phyloP scores from a whole-genome alignment of 2,113 vertebrate genomes.

The Fulica atra region DNA sequence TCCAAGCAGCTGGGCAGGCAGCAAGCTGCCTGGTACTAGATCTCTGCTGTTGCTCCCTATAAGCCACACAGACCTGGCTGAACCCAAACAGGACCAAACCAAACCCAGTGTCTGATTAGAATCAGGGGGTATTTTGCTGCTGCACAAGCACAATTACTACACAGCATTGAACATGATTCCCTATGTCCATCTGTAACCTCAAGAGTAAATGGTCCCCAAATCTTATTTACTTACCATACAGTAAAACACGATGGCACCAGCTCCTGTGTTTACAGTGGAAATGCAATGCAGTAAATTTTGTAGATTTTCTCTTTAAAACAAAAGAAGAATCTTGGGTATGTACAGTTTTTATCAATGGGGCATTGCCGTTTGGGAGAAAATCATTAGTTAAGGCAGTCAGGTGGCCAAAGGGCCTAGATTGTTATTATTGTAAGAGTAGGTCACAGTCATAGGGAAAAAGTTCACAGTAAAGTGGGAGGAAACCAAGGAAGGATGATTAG shows the following conservation, averaged over 20 bases:
- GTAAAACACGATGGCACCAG: slow-evolving; percentile 70
- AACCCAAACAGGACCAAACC: neutral
- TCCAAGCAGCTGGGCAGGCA: neutral
- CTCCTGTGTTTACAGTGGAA: slow-evolving; percentile 76
- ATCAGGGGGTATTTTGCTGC: neutral
- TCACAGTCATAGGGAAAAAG: slow-evolving; percentile 7
- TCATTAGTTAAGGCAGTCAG: slow-evolving; percentile 64
- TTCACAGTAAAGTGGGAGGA: slow-evolving; percentile 35
- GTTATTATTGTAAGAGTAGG: slow-evolving; percentile 24
- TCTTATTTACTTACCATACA: slow-evolving; percentile 71
- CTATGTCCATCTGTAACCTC: neutral
- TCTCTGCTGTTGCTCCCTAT: neutral
- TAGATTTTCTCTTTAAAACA: slow-evolving; percentile 63
- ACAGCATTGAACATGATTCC: neutral
- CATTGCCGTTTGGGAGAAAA: neutral
- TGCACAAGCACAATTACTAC: neutral
- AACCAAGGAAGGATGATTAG: slow-evolving; percentile 39
- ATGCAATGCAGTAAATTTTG: slow-evolving; percentile 79
- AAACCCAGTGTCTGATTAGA: neutral
- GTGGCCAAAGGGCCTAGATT: slow-evolving; percentile 14
- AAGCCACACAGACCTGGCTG: neutral
- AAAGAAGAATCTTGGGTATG: slow-evolving; percentile 60
- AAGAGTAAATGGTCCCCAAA: neutral
- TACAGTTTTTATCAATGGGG: slow-evolving; percentile 16
- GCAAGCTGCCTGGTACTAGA: neutral